Evolutionary conservation across 2,888 invertebrate genomes (phyloP).

Genomic region (Ceratothoa steindachneri): DNA sequence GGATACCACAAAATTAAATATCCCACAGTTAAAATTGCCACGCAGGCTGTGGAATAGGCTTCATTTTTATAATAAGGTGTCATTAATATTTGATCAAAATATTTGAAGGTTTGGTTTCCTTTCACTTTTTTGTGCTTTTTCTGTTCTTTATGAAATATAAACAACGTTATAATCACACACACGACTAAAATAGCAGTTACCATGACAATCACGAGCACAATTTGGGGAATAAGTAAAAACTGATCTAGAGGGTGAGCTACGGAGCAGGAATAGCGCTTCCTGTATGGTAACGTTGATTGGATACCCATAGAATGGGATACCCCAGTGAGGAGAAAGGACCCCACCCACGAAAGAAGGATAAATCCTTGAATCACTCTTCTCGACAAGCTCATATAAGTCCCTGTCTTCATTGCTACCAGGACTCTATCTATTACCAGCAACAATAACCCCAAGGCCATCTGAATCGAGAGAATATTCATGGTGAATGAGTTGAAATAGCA

Average conservation of each 20-base stretch:
- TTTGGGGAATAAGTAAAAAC: slow-evolving; percentile 48
- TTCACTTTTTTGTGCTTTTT: slow-evolving; percentile 44
- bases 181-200: slow-evolving; percentile 43
- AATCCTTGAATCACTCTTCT: slow-evolving; percentile 37
- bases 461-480: slow-evolving; percentile 47
- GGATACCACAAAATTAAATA: slow-evolving; percentile 34
- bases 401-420: slow-evolving; percentile 44
- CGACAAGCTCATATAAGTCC: slow-evolving; percentile 33
- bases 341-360: slow-evolving; percentile 47
- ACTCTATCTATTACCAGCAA: slow-evolving; percentile 48
- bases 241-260: slow-evolving; percentile 41
- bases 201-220: slow-evolving; percentile 48
- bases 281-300: slow-evolving; percentile 47
- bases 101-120: slow-evolving; percentile 42
- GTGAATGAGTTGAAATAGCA: slow-evolving; percentile 49
- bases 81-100: slow-evolving; percentile 37
- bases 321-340: slow-evolving; percentile 44
- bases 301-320: slow-evolving; percentile 48
- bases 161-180: slow-evolving; percentile 31
- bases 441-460: slow-evolving; percentile 47
- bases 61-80: slow-evolving; percentile 41
- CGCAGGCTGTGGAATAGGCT: slow-evolving; percentile 30
- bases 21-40: slow-evolving; percentile 3
- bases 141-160: slow-evolving; percentile 38
- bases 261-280: slow-evolving; percentile 48